Conservation (phyloP, 2,113 vertebrate genomes). For the Petrocephalus zakoni region DNA sequence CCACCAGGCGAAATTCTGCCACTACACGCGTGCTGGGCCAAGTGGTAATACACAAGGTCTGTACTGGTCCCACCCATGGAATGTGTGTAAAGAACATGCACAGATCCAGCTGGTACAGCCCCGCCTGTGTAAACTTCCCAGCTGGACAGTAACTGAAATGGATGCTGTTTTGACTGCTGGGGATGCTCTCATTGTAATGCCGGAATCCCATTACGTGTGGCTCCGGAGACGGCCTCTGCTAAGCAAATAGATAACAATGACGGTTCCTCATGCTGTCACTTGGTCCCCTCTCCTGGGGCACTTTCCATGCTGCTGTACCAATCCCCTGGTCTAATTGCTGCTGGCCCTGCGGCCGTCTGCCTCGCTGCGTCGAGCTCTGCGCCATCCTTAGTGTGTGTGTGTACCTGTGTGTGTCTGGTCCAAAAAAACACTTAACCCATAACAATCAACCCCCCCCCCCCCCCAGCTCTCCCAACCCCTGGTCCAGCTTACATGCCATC, state of each 20-base stretch:
- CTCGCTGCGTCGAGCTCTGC: constrained; percentile 43
- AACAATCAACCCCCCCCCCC: not conserved
- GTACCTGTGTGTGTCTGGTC: not conserved
- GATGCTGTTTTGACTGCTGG: constrained; percentile 12
- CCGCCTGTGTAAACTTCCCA: not conserved
- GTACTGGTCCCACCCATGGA: too few relatives aligned
- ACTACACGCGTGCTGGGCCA: too few relatives aligned
- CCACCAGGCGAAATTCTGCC: not conserved
- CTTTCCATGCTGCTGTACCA: constrained; percentile 47
- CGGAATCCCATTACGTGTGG: constrained; percentile 62
- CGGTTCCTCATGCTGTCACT: constrained; percentile 71
- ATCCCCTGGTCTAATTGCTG: constrained; percentile 65
- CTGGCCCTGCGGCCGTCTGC: constrained; percentile 60
- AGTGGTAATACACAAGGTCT: too few relatives aligned
- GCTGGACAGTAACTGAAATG: not conserved
- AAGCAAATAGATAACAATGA: constrained; percentile 74
- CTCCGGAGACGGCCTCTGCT: constrained; percentile 65
- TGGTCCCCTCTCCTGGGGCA: constrained; percentile 51
- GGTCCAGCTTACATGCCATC: not conserved
- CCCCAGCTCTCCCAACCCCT: not conserved
- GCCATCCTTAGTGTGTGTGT: not conserved
- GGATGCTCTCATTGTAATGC: constrained; percentile 55
- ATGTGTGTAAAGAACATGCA: too few relatives aligned
- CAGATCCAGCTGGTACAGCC: not conserved
- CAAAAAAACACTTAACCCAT: not conserved